Evolutionary conservation across 2,113 vertebrate genomes (phyloP).

Genomic region (Nesogale talazaci): DNA sequence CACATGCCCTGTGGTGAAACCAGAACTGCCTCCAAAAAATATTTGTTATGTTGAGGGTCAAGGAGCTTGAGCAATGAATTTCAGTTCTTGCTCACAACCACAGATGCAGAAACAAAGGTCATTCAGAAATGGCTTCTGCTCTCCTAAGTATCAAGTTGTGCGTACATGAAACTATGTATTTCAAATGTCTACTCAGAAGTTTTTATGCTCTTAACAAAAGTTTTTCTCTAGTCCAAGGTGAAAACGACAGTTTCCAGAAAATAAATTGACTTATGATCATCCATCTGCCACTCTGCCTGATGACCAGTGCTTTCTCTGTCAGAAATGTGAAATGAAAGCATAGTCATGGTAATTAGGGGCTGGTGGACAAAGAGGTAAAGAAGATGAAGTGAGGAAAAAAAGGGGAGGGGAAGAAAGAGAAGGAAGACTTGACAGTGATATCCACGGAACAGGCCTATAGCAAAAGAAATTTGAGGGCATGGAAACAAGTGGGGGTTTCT

Average conservation of each 20-base stretch:
- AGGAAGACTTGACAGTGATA: background rate
- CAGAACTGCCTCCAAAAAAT: conserved; percentile 59
- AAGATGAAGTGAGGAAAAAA: background rate
- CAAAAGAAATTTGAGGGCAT: conserved; percentile 60
- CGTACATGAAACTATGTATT: conserved; percentile 26
- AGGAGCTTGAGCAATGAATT: background rate
- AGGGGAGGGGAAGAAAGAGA: background rate
- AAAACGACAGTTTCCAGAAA: conserved; percentile 64
- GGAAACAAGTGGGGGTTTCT: conserved; percentile 45
- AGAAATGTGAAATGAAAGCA: conserved; percentile 66
- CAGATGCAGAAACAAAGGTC: background rate
- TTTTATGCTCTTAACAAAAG: background rate
- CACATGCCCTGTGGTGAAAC: background rate
- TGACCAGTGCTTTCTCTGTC: conserved; percentile 59
- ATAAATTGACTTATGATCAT: conserved; percentile 64
- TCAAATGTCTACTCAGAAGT: background rate
- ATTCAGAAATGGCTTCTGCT: conserved; percentile 15
- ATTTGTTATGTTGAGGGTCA: background rate
- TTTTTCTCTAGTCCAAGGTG: conserved; percentile 7
- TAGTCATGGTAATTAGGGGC: background rate
- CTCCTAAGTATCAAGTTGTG: conserved; percentile 8
- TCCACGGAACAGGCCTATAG: conserved; percentile 23
- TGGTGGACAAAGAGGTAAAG: background rate
- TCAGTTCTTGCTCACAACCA: background rate
- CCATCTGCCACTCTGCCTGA: conserved; percentile 59